Evolutionary conservation across 1,140 invertebrate species (phyloP), one percentile per base, ranked within the genome.

Genomic region (Epicauta chinensis): DNA sequence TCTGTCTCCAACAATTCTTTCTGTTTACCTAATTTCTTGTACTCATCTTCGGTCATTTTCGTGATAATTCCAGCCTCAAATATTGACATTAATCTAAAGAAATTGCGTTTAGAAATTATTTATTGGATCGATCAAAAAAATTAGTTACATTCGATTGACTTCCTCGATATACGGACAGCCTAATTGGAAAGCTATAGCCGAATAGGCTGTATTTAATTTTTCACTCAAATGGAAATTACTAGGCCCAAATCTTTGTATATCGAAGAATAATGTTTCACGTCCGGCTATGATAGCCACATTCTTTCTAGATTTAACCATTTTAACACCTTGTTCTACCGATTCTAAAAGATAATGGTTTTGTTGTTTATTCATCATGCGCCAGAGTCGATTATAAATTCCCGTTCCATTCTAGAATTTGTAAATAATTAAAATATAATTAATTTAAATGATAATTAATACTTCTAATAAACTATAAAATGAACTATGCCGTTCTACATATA

Each of bases 201-300:
- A 85, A 64, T 85, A 86, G 35, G 81, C 73, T 0, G 83, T 86
- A 56, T 82, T 84, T 2, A 85, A 66, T 64, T 85, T 84, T 66
- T 85, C 81, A 62, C 82, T 84, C 10, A 86, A 62, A 66, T 85
- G 83, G 65, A 84, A 86, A 68, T 82, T 79, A 56, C 79, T 76
- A 1, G 78, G 71, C 5, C 81, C 81, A 70, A 81, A 82, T 71
- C 81, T 72, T 61, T 81, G 79, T 14, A 81, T 82, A 62, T 86
- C 82, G 54, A 83, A 86, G 55, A 76, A 83, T 3, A 86, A 70
- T 0, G 83, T 85, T 62, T 86, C 82, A 37, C 82, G 66, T 2
- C 83, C 83, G 1, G 80, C 83, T 14, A 86, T 70, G 1, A 85
- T 69, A 1, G 78, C 83, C 5, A 79, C 72, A 30, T 78, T 76